Base-by-base conservation (phyloP, 92 coral and sea anemone species). In the Zoanthus sansibaricus region DNA sequence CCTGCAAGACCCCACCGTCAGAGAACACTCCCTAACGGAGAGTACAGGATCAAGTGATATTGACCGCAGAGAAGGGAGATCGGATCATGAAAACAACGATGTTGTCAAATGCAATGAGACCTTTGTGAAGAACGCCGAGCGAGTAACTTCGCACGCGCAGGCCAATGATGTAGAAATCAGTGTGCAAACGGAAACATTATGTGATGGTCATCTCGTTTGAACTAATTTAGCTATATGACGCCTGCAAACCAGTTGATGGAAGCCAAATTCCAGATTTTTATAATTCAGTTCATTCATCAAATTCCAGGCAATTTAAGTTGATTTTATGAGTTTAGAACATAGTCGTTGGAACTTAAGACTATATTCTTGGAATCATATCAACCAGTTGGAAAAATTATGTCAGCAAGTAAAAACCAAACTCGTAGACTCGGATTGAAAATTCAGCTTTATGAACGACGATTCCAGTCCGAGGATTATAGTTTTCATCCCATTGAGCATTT, bases 111-210 rank as follows among this genome's bases (percentile, higher is more conserved):
- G 55, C 10, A 64, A 51, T 0, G 74, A 45, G 20, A n/a, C 55
- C 32, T 1, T 8, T 11, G 58, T 78, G 75, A 45, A 77, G 82
- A 78, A 86, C 93, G 88, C 62, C 45, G 98, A 93, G 4, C 92
- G 89, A 77, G 92, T 76, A 32, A 83, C 83, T 12, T 61, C 89
- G 71, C 87, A 77, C 84, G 86, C 76, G 13, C 84, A 96, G 84
- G 87, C 93, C 32, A 83, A 88, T 75, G 98, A 93, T 45, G 79
- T 95, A 16, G 98, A 95, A 45, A 82, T 86, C 3, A 88, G 89
- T 86, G 82, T 95, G 8, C 64, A 71, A 76, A 88, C 79, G 9
- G 75, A 87, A 7, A 49, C 90, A 25, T 56, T 71, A 20, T 84
- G 68, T 2, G 88, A 72, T 7, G 88, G 78, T 30, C 86, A 30